Base-by-base conservation (phyloP, 1,140 invertebrate genomes). In the Mactra quadrangularis region DNA sequence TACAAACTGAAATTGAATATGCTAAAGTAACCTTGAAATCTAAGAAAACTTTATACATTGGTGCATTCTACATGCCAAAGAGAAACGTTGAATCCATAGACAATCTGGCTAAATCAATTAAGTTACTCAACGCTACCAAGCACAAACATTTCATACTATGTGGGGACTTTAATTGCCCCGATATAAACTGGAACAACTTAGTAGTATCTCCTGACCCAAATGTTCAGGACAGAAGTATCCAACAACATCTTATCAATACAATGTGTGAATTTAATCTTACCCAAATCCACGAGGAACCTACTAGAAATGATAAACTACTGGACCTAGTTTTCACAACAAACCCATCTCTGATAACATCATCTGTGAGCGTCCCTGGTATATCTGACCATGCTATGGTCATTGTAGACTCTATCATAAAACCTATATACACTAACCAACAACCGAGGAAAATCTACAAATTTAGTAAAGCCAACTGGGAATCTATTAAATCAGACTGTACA, bases 1-100 rank as follows among this genome's bases (percentile, higher is more conserved):
- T 15, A 83, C 81, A 45, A 59, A 79, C 27, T 71, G 84, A 85
- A 72, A 75, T 85, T 7, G 64, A 59, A 50, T 82, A 74, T 62
- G 41, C 50, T 7, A 76, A 85, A 74, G 47, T 85, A n/a, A n/a
- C n/a, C 45, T 11, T 47, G 19, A 7, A 47, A 19, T 47, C 7
- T 19, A 47, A 47, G 19, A 47, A 11, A 47, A 47, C 19, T 47
- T 47, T 47, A 47, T 47, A 47, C 19, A 47, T 47, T 47, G 45
- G 45, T 47, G 45, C 45, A 47, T 47, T 47, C 19, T 47, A 47
- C 19, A 47, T 47, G 45, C 45, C 45, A 47, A 47, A 47, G 7
- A 47, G 19, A 7, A 47, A 47, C 45, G 19, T 47, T 47, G 7
- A 47, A 47, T 47, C 7, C 7, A 47, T 47, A n/a, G n/a, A n/a